Conservation (phyloP, 1,140 invertebrate genomes). For the Sminthurides bifidus region DNA sequence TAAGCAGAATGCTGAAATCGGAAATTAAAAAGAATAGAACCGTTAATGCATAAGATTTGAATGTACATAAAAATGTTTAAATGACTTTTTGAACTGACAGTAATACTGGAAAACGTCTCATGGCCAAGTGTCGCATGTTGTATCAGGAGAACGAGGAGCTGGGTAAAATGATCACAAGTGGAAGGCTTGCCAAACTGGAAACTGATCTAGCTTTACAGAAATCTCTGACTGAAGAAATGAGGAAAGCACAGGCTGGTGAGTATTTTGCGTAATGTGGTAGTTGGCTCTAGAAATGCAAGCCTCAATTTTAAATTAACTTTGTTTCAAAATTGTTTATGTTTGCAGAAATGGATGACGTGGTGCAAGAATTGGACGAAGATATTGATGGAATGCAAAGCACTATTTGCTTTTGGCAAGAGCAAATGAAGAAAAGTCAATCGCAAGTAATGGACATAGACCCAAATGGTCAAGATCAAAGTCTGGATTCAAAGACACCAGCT, state of each 20-base stretch:
- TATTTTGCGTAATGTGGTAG: slow-evolving; percentile 19
- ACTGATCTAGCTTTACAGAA: slow-evolving; percentile 89
- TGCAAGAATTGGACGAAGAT: slow-evolving; percentile 92
- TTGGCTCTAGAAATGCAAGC: neutral
- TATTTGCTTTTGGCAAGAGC: slow-evolving; percentile 84
- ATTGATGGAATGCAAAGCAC: slow-evolving; percentile 97
- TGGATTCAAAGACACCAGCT: no score
- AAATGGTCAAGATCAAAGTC: no score
- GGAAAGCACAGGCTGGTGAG: slow-evolving; percentile 86
- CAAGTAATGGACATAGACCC: no score
- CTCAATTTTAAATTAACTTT: neutral
- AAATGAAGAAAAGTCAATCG: no score
- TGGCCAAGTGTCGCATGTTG: slow-evolving; percentile 92
- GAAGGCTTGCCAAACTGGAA: slow-evolving; percentile 86
- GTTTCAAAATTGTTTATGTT: neutral
- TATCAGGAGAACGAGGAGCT: slow-evolving; percentile 97
- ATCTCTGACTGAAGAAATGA: slow-evolving; percentile 90
- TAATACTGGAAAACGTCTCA: slow-evolving; percentile 91
- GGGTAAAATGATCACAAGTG: slow-evolving; percentile 88
- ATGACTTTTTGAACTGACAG: slow-evolving; percentile 36
- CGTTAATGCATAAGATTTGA: neutral
- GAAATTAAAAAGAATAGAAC: neutral
- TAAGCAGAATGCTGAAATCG: no score
- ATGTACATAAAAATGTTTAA: slow-evolving; percentile 1
- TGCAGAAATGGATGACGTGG: slow-evolving; percentile 83